Conservation (phyloP, 2,113 vertebrate species). For the Echinops telfairi region DNA sequence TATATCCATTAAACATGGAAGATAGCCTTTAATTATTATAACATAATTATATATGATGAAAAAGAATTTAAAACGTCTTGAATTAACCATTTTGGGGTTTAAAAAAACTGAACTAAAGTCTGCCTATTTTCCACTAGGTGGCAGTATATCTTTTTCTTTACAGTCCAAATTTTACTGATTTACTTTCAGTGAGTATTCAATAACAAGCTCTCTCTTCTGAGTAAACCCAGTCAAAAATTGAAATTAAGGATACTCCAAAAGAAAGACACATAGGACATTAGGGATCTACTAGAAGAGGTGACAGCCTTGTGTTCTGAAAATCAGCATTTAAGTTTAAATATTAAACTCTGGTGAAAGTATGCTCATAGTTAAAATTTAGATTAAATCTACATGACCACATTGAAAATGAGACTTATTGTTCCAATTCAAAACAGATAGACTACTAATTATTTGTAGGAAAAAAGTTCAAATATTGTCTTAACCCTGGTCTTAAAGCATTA, state of each 20-base stretch:
- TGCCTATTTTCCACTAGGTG: constrained; percentile 78
- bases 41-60: background rate
- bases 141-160: constrained; percentile 81
- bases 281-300: background rate
- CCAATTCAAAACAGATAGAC: background rate
- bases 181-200: background rate
- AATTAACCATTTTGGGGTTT: constrained; percentile 15
- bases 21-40: background rate
- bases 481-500: constrained; percentile 27
- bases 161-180: background rate
- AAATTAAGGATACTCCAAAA: constrained; percentile 9
- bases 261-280: background rate
- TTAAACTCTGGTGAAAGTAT: constrained; percentile 26
- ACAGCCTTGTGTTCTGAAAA: constrained; percentile 27
- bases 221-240: background rate
- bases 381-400: constrained; percentile 8
- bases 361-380: constrained; percentile 47
- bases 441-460: background rate
- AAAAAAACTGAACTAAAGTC: constrained; percentile 26
- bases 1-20: background rate
- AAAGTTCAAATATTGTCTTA: constrained; percentile 5
- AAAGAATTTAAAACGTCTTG: constrained; percentile 19
- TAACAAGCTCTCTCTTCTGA: background rate
- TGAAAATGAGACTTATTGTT: constrained; percentile 39
- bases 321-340: constrained; percentile 48